These are phyloP conservation scores for Zaprionus tsacasi DNA, from an alignment of 1,140 invertebrate species.

Conservation along the genomic window DNA sequence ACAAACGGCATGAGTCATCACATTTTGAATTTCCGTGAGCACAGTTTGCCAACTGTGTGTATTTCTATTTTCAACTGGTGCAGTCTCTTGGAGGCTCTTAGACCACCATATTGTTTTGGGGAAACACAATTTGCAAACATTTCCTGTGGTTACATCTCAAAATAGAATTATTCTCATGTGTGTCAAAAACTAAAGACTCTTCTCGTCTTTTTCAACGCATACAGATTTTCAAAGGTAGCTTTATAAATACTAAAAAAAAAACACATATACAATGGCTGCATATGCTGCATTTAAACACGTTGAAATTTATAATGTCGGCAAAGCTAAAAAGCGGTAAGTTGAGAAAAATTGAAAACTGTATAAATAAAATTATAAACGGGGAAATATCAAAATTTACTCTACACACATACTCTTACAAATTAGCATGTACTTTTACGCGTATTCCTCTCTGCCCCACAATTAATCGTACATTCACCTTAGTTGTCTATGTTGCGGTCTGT, in stretches of 20 bases:
- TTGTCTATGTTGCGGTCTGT: not conserved
- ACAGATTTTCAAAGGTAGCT: conserved; percentile 18
- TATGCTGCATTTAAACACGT: conserved; percentile 89
- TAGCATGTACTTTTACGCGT: not conserved
- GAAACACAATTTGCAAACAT: conserved; percentile 39
- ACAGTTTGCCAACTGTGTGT: conserved; percentile 1
- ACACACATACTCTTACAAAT: not conserved
- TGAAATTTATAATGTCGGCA: conserved; percentile 89
- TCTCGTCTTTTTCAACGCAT: conserved; percentile 17
- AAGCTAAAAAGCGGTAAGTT: conserved; percentile 88
- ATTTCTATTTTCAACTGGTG: conserved; percentile 3
- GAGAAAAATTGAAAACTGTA: not conserved
- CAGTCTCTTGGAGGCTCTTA: conserved; percentile 1
- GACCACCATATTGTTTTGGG: not conserved
- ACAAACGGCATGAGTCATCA: conserved; percentile 5
- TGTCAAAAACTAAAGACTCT: conserved; percentile 42
- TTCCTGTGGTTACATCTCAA: conserved; percentile 7
- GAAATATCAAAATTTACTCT: not conserved
- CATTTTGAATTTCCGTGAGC: not conserved
- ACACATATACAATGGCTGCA: conserved; percentile 86
- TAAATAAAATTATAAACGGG: not conserved
- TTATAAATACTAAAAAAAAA: conserved; percentile 22
- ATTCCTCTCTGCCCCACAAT: conserved; percentile 35
- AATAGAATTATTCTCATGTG: conserved; percentile 22
- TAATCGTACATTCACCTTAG: conserved; percentile 71